These are phyloP conservation scores for Drosophila trichaetosa DNA, from an alignment of 2,888 invertebrate genomes.

Conservation along the genomic window DNA sequence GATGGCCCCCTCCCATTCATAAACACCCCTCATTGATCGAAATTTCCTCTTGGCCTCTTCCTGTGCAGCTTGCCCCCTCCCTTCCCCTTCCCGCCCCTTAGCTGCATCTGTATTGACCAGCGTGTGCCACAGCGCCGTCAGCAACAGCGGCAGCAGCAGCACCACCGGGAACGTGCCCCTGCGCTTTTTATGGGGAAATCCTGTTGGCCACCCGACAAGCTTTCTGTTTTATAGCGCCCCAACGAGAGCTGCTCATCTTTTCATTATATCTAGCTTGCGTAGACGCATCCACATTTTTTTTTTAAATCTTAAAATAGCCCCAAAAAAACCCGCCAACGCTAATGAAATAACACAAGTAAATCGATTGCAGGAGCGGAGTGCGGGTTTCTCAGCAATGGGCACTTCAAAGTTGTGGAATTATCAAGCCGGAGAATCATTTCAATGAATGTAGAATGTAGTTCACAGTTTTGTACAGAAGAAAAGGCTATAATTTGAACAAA, in stretches of 20 bases:
- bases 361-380: slow-evolving; percentile 40
- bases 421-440: not conserved
- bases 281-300: slow-evolving; percentile 18
- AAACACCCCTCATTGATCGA: slow-evolving; percentile 62
- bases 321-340: slow-evolving; percentile 40
- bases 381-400: slow-evolving; percentile 27
- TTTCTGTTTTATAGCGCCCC: slow-evolving; percentile 68
- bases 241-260: slow-evolving; percentile 49
- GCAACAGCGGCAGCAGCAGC: not conserved
- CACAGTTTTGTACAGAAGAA: not conserved
- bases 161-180: slow-evolving; percentile 38
- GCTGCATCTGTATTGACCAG: slow-evolving; percentile 31
- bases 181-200: slow-evolving; percentile 81
- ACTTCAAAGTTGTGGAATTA: not conserved
- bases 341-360: slow-evolving; percentile 17
- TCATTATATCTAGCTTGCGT: slow-evolving; percentile 38
- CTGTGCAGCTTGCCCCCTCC: slow-evolving; percentile 27
- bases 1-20: slow-evolving; percentile 23
- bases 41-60: slow-evolving; percentile 68
- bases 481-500: not conserved
- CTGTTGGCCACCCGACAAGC: slow-evolving; percentile 67
- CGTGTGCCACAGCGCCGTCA: slow-evolving; percentile 46
- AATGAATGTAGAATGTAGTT: rapidly evolving
- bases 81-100: not conserved
- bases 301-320: slow-evolving; percentile 43